Evolutionary conservation across 30 jellyfish, hydroid and myxozoan species (phyloP).

Genomic region (Haliclystus octoradiatus): DNA sequence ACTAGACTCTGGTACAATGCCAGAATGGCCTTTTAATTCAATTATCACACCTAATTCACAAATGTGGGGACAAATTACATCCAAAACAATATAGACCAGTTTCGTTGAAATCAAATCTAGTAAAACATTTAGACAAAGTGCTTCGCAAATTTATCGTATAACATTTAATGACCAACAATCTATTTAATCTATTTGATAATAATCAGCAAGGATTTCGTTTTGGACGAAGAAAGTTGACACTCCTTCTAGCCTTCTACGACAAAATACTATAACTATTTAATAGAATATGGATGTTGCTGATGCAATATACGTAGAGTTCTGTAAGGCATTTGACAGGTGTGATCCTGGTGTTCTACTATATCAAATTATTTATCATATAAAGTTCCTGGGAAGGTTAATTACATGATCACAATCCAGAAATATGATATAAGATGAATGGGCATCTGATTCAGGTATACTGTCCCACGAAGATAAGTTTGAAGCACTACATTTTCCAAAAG

Average conservation of each 20-base stretch:
- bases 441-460: too few species aligned
- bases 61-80: not conserved
- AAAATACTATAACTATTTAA: too few species aligned
- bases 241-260: not conserved
- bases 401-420: too few species aligned
- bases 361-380: not conserved
- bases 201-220: slow-evolving; percentile 21
- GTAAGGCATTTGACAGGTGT: slow-evolving; percentile 13
- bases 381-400: not conserved
- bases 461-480: too few species aligned
- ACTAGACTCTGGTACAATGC: slow-evolving; percentile 3
- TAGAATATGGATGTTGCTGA: not conserved
- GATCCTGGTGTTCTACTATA: slow-evolving; percentile 1
- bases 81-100: slow-evolving; percentile 17
- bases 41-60: slow-evolving; percentile 11
- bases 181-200: not conserved
- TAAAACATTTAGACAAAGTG: slow-evolving; percentile 12
- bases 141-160: not conserved
- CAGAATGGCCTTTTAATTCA: not conserved
- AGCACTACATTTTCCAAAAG: too few species aligned
- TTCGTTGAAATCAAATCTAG: slow-evolving; percentile 8
- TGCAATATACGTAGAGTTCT: slow-evolving; percentile 8
- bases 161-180: not conserved
- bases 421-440: too few species aligned
- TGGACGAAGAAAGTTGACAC: slow-evolving; percentile 9